These are phyloP conservation scores for Sphinx pinastri DNA, from an alignment of 2,888 invertebrate species.

Conservation along the genomic window DNA sequence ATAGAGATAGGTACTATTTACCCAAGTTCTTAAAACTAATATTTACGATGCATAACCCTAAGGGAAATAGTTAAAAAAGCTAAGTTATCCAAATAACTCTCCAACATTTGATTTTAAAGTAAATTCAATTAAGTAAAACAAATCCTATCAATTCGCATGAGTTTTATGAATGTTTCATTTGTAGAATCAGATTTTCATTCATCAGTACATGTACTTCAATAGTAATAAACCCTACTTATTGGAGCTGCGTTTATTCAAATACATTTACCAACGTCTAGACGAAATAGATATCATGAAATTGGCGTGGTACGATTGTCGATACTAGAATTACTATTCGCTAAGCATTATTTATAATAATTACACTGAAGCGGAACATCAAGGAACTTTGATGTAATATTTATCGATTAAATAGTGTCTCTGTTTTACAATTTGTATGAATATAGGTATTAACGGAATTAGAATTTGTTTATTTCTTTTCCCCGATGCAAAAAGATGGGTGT, in stretches of 20 bases:
- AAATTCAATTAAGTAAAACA: conserved; percentile 7
- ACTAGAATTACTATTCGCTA: not conserved
- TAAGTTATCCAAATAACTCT: too few species aligned
- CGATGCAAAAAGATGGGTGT: too few species aligned
- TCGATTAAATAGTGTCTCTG: too few species aligned
- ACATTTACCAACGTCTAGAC: conserved; percentile 32
- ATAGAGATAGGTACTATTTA: too few species aligned
- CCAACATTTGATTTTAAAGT: too few species aligned
- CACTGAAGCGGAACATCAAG: not conserved
- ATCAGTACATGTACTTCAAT: conserved; percentile 13
- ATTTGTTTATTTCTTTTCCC: too few species aligned
- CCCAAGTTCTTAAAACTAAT: too few species aligned
- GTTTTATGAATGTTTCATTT: conserved; percentile 5
- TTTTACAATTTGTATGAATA: too few species aligned
- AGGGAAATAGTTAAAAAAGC: too few species aligned
- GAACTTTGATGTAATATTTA: not conserved
- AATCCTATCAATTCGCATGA: not conserved
- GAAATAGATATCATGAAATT: conserved; percentile 29
- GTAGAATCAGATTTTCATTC: conserved; percentile 11
- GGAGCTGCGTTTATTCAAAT: conserved; percentile 15
- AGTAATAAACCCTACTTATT: conserved; percentile 13
- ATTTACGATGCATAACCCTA: too few species aligned
- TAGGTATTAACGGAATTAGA: too few species aligned
- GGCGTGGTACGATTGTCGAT: conserved; percentile 14
- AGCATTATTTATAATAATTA: not conserved